Conservation (phyloP, 1,140 invertebrate species). For the Scaptodrosophila lebanonensis region DNA sequence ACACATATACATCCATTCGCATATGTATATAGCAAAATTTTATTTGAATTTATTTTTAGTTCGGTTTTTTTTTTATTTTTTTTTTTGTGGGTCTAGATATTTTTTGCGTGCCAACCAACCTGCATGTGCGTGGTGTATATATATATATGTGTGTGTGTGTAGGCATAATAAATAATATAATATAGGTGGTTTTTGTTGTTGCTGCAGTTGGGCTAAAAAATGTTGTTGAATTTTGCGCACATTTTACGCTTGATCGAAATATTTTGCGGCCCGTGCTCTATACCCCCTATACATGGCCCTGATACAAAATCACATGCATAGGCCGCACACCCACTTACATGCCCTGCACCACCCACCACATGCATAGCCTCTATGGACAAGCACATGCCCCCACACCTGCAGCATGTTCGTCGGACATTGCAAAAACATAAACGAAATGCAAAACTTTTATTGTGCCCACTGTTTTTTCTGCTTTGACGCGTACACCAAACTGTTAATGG, state of each 20-base stretch:
- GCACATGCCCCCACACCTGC: background rate
- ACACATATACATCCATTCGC: no score
- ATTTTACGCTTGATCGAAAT: conserved; percentile 75
- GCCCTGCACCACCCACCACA: conserved; percentile 5
- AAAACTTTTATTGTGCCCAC: conserved; percentile 64
- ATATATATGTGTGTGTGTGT: conserved; percentile 36
- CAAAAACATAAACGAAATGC: conserved; percentile 33
- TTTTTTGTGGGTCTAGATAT: conserved; percentile 41
- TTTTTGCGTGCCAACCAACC: conserved; percentile 46
- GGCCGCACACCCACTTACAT: conserved; percentile 8
- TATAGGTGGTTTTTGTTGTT: conserved; percentile 38
- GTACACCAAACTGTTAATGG: conserved; percentile 63
- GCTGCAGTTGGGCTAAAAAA: conserved; percentile 32
- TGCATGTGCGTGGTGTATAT: conserved; percentile 11
- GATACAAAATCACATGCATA: conserved; percentile 51
- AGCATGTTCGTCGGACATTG: background rate
- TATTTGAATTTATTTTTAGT: conserved; percentile 69
- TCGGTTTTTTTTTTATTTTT: conserved; percentile 37
- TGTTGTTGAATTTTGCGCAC: conserved; percentile 70
- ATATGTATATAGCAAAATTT: conserved; percentile 61
- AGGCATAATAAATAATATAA: conserved; percentile 72
- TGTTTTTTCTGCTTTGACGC: conserved; percentile 74
- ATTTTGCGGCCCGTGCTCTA: conserved; percentile 67
- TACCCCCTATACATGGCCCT: no score
- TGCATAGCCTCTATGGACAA: background rate